Base-by-base conservation (phyloP, 2,888 invertebrate species). In the Abrostola tripartita region DNA sequence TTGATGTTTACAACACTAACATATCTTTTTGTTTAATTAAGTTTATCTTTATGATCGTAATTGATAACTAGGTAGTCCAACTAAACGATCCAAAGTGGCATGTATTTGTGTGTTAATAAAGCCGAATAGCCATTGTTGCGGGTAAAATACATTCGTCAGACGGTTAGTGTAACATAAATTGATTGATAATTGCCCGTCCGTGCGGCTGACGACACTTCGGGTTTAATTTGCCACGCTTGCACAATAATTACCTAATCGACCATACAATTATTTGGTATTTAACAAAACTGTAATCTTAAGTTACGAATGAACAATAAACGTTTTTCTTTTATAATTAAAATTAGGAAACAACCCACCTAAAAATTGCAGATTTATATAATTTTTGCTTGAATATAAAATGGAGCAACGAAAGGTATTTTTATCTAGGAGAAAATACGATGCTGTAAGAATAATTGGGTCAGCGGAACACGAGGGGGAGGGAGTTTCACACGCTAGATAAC, bases 391-490 rank as follows among this genome's bases (percentile, higher is more conserved):
- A 54, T 64, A 52, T 66, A 51, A 57, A 59, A 63, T 60, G 58
- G 54, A 62, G 73, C 67, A 73, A 61, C 63, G 63, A 72, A 60
- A 79, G 71, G 74, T 83, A 85, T 85, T 87, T 87, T 84, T 84
- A 79, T 79, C 79, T 74, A 60, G 61, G 71, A 81, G 76, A 78
- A 78, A 74, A 78, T 70, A 75, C 70, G 70, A 72, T 76, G 81
- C 71, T 67, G 62, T 77, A 80, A 74, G 80, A 84, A 84, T 88
- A 91, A 91, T 89, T 91, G 85, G 91, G 91, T 91, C 91, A 90
- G 82, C 84, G 74, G 86, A 83, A 78, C 85, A 82, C 81, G 72
- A 71, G 78, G 80, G 79, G 73, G 71, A 66, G 72, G 67, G 61
- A 68, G 64, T 73, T 24, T 71, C 72, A 67, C 74, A 76, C 65